Evolutionary conservation across 2,888 invertebrate genomes (phyloP).

Genomic region (Latrodectus elegans): DNA sequence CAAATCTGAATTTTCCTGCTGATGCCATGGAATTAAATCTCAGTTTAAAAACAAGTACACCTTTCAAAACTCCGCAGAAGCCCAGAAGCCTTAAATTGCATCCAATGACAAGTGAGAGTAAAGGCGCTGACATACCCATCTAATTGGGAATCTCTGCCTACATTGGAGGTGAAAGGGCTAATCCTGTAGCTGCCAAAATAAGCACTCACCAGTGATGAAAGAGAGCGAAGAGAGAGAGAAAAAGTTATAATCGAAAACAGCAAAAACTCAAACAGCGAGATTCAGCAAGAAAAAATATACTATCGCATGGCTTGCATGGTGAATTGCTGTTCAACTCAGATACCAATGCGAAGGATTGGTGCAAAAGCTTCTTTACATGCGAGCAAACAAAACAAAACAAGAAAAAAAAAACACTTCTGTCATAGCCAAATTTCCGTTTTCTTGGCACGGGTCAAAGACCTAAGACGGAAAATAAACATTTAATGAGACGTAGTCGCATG

Average conservation of each 20-base stretch:
- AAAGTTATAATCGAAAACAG: not conserved
- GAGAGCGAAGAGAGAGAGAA: not conserved
- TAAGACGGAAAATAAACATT: slow-evolving; percentile 15
- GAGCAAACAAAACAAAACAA: not conserved
- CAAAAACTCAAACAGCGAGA: slow-evolving; percentile 15
- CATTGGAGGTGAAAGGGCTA: not conserved
- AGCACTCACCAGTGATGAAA: not conserved
- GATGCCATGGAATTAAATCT: no score
- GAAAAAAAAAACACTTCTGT: not conserved
- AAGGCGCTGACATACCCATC: slow-evolving; percentile 4
- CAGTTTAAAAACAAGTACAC: no score
- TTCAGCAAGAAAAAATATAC: slow-evolving; percentile 22
- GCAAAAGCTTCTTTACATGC: not conserved
- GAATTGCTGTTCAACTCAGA: not conserved
- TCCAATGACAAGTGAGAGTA: no score
- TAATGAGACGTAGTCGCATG: not conserved
- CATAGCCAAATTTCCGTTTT: not conserved
- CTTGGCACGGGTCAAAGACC: slow-evolving; percentile 37
- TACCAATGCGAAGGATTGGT: not conserved
- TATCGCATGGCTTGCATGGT: not conserved
- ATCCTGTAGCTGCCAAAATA: slow-evolving; percentile 12
- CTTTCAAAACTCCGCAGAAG: no score
- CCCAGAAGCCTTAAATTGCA: no score
- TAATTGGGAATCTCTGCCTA: slow-evolving; percentile 28
- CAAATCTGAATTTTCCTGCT: no score